Conservation (phyloP, 2,797 vertebrate species). For the Cynopterus sphinx region DNA sequence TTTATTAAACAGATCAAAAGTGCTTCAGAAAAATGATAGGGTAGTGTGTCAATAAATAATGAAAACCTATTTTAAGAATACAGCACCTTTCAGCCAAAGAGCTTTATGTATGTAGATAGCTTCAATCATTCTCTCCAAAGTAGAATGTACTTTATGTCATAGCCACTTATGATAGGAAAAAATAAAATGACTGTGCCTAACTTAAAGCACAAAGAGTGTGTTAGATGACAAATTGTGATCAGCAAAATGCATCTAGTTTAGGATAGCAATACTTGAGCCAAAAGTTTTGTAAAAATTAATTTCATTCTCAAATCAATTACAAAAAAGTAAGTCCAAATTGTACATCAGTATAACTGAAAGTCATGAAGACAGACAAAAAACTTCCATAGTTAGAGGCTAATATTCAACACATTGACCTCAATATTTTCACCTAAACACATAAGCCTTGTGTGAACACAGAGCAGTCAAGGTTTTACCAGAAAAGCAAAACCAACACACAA, state of each 20-base stretch:
- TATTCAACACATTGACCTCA: background rate
- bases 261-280: background rate
- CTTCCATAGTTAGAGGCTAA: background rate
- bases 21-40: slow-evolving; percentile 49
- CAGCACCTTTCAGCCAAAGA: slow-evolving; percentile 44
- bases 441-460: background rate
- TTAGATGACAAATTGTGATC: slow-evolving; percentile 39
- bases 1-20: slow-evolving; percentile 62
- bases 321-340: background rate
- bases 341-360: background rate
- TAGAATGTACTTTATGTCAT: background rate
- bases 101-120: slow-evolving; percentile 12
- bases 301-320: slow-evolving; percentile 47
- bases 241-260: slow-evolving; percentile 38
- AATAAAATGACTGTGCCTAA: slow-evolving; percentile 18
- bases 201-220: slow-evolving; percentile 13
- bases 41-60: slow-evolving; percentile 59
- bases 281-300: slow-evolving; percentile 58
- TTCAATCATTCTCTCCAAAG: slow-evolving; percentile 35
- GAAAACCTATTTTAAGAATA: slow-evolving; percentile 46
- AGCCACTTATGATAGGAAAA: slow-evolving; percentile 1
- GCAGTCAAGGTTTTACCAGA: background rate
- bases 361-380: background rate
- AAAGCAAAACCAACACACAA: background rate
- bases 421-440: background rate